Evolutionary conservation across 2,888 invertebrate species (phyloP).

Genomic region (Leucophenga maculata): DNA sequence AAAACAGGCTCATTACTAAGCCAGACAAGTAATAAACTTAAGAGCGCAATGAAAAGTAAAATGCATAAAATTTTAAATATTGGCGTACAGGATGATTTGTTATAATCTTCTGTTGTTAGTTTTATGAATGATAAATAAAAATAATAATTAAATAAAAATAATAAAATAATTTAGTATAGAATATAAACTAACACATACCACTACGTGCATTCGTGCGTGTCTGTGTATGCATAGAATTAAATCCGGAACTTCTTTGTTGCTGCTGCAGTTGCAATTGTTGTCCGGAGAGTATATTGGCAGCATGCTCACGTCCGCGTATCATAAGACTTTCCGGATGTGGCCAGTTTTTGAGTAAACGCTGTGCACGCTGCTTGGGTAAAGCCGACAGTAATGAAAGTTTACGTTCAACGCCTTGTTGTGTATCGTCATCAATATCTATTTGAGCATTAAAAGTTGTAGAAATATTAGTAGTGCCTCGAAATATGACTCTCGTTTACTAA

Average conservation of each 20-base stretch:
- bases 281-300: constrained; percentile 84
- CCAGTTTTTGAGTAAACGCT: constrained; percentile 85
- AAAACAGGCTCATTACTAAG: no score
- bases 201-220: constrained; percentile 53
- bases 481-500: constrained; percentile 63
- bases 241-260: constrained; percentile 56
- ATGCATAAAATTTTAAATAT: background rate
- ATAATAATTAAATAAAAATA: constrained; percentile 9
- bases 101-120: constrained; percentile 3
- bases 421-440: constrained; percentile 73
- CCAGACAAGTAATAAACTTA: constrained; percentile 11
- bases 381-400: constrained; percentile 83
- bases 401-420: constrained; percentile 76
- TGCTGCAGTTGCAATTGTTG: constrained; percentile 74
- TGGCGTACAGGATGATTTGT: background rate
- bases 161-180: constrained; percentile 7
- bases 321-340: constrained; percentile 82
- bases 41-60: background rate
- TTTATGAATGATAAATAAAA: constrained; percentile 1
- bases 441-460: background rate
- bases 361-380: constrained; percentile 84
- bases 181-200: constrained; percentile 45
- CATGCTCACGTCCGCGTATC: constrained; percentile 86
- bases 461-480: background rate
- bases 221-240: constrained; percentile 42